phyloP scores from a whole-genome alignment of 2,797 vertebrate species.

The Dicrostonyx torquatus region DNA sequence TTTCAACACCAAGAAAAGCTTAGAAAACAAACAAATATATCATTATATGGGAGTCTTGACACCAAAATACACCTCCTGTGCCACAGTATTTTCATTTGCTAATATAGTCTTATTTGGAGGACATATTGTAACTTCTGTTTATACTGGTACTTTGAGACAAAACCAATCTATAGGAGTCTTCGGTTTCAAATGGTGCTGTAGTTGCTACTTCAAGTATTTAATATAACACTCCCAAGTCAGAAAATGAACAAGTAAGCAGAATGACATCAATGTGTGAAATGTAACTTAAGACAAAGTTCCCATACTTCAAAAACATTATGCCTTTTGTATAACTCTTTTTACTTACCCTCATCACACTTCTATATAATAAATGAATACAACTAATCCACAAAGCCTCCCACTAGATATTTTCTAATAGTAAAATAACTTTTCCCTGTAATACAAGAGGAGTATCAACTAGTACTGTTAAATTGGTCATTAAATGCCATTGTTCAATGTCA shows the following conservation, averaged over 20 bases:
- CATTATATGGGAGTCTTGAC: not conserved
- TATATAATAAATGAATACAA: fast-evolving
- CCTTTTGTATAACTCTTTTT: not conserved
- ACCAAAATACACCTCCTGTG: not conserved
- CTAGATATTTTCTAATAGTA: not conserved
- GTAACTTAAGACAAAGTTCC: not conserved
- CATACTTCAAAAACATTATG: not conserved
- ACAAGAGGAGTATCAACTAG: not conserved
- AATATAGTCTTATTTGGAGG: not conserved
- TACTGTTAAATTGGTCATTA: not conserved
- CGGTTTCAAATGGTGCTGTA: not conserved
- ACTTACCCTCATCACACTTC: not conserved
- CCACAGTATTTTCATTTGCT: not conserved
- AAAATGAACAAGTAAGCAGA: not conserved
- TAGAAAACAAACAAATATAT: not conserved
- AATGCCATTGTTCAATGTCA: not conserved
- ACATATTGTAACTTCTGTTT: not conserved
- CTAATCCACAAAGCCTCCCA: not conserved
- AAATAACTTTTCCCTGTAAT: not conserved
- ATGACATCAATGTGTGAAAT: not conserved
- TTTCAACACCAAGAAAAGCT: not conserved
- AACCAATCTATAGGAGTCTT: not conserved
- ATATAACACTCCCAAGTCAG: not conserved
- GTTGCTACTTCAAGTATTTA: not conserved
- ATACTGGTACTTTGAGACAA: not conserved